These are phyloP conservation scores for Scaptomyza cyrtandrae DNA, from an alignment of 2,888 invertebrate genomes.

Conservation along the genomic window DNA sequence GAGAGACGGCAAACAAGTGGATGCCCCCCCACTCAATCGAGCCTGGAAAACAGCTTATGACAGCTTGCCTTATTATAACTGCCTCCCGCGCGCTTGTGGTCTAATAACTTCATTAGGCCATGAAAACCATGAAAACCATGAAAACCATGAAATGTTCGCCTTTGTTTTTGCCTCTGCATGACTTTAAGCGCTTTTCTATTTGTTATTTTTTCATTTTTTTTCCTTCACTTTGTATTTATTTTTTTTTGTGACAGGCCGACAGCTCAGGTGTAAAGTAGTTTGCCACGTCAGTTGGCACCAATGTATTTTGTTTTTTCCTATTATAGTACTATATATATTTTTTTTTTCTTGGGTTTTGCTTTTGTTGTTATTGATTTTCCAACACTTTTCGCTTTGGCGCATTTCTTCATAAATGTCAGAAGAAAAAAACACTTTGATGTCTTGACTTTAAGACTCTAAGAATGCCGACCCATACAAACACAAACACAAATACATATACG, in stretches of 20 bases:
- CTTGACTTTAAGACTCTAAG: slow-evolving; percentile 74
- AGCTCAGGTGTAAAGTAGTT: slow-evolving; percentile 79
- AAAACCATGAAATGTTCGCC: slow-evolving; percentile 13
- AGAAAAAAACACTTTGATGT: slow-evolving; percentile 68
- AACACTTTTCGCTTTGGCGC: slow-evolving; percentile 55
- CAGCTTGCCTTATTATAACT: slow-evolving; percentile 77
- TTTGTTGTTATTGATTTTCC: slow-evolving; percentile 65
- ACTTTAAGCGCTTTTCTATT: slow-evolving; percentile 63
- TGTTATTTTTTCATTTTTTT: slow-evolving; percentile 32
- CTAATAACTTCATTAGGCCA: slow-evolving; percentile 67
- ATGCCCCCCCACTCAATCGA: slow-evolving; percentile 58
- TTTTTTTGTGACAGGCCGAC: slow-evolving; percentile 58
- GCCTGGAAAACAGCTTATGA: slow-evolving; percentile 71
- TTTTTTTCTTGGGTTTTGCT: slow-evolving; percentile 56
- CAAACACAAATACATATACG: neutral
- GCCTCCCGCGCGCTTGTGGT: slow-evolving; percentile 31
- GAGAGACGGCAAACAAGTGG: neutral
- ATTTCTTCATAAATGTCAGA: slow-evolving; percentile 66
- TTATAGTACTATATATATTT: slow-evolving; percentile 36
- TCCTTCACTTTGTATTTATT: slow-evolving; percentile 12
- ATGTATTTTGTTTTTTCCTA: slow-evolving; percentile 26
- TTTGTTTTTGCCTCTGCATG: slow-evolving; percentile 19
- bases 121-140: slow-evolving; percentile 2
- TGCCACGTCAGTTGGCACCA: slow-evolving; percentile 66
- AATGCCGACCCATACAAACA: slow-evolving; percentile 29